Base-by-base conservation (phyloP, 2,888 invertebrate genomes). In the Odontocerum albicorne region DNA sequence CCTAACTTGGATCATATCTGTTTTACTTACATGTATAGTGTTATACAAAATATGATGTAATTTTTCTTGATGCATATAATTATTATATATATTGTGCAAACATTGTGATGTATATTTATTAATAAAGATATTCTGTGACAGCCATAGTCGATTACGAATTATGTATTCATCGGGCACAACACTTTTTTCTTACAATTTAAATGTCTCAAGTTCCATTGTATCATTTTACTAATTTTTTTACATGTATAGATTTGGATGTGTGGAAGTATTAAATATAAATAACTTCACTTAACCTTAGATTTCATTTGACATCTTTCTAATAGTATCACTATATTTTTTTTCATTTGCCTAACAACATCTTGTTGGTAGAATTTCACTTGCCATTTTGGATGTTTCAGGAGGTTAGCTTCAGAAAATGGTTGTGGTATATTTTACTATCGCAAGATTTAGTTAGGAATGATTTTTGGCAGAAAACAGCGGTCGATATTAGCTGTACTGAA, bases 31-130 rank as follows among this genome's bases (percentile, higher is more conserved):
- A 35, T 46, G 46, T 46, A 46, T 46, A 46, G 46, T 46, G 35
- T 46, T 46, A 46, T 33, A 17, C 15, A 32, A 35, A 33, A 19
- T 46, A 46, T 46, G 35, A 35, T n/a, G 13, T 32, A 32, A 32
- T 44, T 44, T 44, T 17, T 12, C 19, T 44, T 44, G 27, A 45
- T 33, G 19, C 10, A 27, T 27, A 27, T 27, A 27, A 7, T 7
- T 27, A 27, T 27, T 27, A 27, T n/a, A n/a, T n/a, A n/a, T 27
- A 45, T 33, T 45, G 45, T 33, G 19, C 33, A 12, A 46, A 35
- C 17, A 13, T 35, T 46, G 46, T 46, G 35, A 35, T 46, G 35
- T 46, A 46, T 46, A 46, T 46, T 45, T 45, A 46, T 46, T 46
- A 32, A 22, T 19, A 15, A 35, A 45, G 32, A 35, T 33, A 45